Conservation (phyloP, 2,797 vertebrate species). For the Phalloptychus januarius region DNA sequence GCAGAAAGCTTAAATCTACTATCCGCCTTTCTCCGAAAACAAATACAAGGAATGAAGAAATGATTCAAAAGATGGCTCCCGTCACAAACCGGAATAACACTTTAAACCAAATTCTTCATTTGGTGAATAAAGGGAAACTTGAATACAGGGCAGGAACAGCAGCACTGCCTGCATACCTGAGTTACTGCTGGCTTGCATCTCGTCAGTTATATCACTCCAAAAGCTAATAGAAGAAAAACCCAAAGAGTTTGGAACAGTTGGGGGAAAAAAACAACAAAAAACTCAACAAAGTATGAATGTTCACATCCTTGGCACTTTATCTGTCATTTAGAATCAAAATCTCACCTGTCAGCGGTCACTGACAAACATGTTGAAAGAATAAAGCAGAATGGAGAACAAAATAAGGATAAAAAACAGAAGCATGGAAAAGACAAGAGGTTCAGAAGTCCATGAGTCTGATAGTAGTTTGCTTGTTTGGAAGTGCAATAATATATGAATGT, state of each 20-base stretch:
- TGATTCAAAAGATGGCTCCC: not conserved
- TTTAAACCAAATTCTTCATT: conserved; percentile 26
- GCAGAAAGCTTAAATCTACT: conserved; percentile 1
- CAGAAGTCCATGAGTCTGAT: conserved; percentile 24
- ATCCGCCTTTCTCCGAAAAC: not conserved
- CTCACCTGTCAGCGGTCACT: conserved; percentile 2
- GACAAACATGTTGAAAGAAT: conserved; percentile 30
- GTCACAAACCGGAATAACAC: conserved; percentile 19
- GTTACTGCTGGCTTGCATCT: conserved; percentile 51
- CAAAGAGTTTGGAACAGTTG: not conserved
- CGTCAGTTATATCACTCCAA: conserved; percentile 34
- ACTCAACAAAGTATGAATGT: conserved; percentile 21
- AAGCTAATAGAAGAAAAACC: conserved; percentile 15
- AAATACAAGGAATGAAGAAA: conserved; percentile 4
- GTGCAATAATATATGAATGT: conserved; percentile 46
- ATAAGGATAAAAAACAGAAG: conserved; percentile 22
- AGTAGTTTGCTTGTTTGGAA: conserved; percentile 45
- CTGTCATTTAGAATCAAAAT: conserved; percentile 43
- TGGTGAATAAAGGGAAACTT: conserved; percentile 31
- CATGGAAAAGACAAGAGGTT: conserved; percentile 21
- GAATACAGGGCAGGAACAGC: conserved; percentile 43
- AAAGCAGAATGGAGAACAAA: conserved; percentile 6
- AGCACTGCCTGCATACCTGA: conserved; percentile 65
- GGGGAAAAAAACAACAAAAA: conserved; percentile 1
- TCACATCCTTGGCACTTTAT: conserved; percentile 68